Evolutionary conservation across 2,888 invertebrate species (phyloP).

Genomic region (Acheta domesticus): DNA sequence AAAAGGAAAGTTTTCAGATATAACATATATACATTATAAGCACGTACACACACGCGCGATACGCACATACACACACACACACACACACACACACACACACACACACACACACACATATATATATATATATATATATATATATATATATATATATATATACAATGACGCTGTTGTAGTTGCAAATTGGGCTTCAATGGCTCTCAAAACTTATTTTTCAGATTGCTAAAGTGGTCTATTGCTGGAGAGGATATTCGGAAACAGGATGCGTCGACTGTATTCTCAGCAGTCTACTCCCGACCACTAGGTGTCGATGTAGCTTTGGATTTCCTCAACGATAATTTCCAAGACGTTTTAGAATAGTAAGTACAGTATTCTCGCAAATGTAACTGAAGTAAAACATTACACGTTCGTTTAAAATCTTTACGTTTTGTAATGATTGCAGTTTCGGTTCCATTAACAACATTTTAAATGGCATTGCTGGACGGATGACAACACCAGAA

Average conservation of each 20-base stretch:
- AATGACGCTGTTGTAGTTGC: no score
- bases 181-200: no score
- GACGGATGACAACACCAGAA: background rate
- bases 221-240: background rate
- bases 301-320: conserved; percentile 31
- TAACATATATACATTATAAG: no score
- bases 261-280: conserved; percentile 30
- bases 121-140: no score
- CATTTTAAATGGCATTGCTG: conserved; percentile 12
- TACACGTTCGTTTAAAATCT: background rate
- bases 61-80: no score
- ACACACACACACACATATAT: no score
- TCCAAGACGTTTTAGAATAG: conserved; percentile 20
- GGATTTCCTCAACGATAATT: conserved; percentile 31
- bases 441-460: background rate
- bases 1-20: no score
- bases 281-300: conserved; percentile 32
- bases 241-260: conserved; percentile 28
- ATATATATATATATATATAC: no score
- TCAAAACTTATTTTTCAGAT: background rate
- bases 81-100: no score
- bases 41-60: no score
- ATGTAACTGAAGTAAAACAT: background rate
- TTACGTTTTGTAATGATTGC: background rate
- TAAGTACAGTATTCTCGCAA: conserved; percentile 21